Evolutionary conservation across 2,888 invertebrate species (phyloP), one percentile per base, ranked within the genome.

Genomic region (Conus canariensis): DNA sequence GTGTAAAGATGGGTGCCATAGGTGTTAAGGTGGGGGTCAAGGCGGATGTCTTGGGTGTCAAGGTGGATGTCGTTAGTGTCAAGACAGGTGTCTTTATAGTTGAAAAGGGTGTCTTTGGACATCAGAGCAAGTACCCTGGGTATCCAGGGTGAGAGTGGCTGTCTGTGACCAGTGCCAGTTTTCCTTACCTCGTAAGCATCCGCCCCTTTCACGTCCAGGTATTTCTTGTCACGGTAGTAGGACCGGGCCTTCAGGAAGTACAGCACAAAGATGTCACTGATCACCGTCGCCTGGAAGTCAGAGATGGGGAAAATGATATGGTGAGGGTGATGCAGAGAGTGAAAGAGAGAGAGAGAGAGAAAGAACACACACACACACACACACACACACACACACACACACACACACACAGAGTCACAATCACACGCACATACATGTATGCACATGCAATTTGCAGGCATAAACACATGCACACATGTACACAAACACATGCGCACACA

Each of bases 171-270:
- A 45, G 45, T 45, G 45, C 64, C 64, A 64, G 16, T 64, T 64
- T 22, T 9, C 45, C 92, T 91, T 92, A 95, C 95, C 94, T 94
- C 92, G 90, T 94, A 95, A 7, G 94, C 95, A 92, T 95, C 95
- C 64, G 94, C 94, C 9, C 94, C 95, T 98, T 94, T 98, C 98
- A 95, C 97, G 98, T 96, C 97, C 98, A 94, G 94, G 93, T 94
- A 96, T 90, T 96, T 96, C 92, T 96, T 96, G 7, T 96, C 95
- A 90, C 94, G 93, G 93, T 96, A 96, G 88, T 95, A 93, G 9
- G 92, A 58, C 60, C 94, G 94, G 25, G 95, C 94, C 91, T 96
- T 96, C 82, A 96, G 93, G 22, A 96, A 91, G 92, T 97, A 96
- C 30, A 97, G 93, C 5, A 97, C 96, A 19, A 97, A 93, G 22